Percentiles rank a stretch among this genome's conserved stretches.
These are phyloP conservation scores for Nymphalis urticae DNA, from an alignment of 2,888 invertebrate genomes.

Conservation along the genomic window DNA sequence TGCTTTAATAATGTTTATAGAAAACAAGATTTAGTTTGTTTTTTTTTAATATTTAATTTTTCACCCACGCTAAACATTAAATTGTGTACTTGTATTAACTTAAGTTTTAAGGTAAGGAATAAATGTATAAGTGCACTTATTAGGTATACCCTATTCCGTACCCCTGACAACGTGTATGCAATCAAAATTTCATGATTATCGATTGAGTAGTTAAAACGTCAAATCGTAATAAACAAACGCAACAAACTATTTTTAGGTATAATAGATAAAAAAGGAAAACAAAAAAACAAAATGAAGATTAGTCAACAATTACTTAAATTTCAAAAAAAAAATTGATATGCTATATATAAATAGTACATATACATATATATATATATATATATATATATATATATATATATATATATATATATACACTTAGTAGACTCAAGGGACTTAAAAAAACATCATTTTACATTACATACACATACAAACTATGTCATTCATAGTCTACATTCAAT, in stretches of 20 bases:
- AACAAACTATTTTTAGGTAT: too few relatives aligned
- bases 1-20: background rate
- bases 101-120: background rate
- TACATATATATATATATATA: too few relatives aligned
- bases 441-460: slow-evolving; percentile 1
- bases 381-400: too few relatives aligned
- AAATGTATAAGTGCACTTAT: background rate
- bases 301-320: too few relatives aligned
- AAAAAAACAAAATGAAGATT: too few relatives aligned
- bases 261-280: too few relatives aligned
- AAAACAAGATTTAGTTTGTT: background rate
- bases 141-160: background rate
- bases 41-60: background rate
- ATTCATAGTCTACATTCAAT: slow-evolving; percentile 23
- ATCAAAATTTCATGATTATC: background rate
- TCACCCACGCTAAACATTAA: background rate
- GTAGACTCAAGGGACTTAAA: slow-evolving; percentile 1
- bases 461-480: slow-evolving; percentile 6
- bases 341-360: too few relatives aligned
- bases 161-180: too few relatives aligned
- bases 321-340: too few relatives aligned
- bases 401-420: background rate
- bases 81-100: background rate
- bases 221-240: too few relatives aligned
- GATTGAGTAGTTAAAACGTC: background rate